A percentile compares a stretch with the other conserved stretches of the same genome.
phyloP scores from a whole-genome alignment of 1,140 invertebrate genomes.

The Trichonephila clavipes region DNA sequence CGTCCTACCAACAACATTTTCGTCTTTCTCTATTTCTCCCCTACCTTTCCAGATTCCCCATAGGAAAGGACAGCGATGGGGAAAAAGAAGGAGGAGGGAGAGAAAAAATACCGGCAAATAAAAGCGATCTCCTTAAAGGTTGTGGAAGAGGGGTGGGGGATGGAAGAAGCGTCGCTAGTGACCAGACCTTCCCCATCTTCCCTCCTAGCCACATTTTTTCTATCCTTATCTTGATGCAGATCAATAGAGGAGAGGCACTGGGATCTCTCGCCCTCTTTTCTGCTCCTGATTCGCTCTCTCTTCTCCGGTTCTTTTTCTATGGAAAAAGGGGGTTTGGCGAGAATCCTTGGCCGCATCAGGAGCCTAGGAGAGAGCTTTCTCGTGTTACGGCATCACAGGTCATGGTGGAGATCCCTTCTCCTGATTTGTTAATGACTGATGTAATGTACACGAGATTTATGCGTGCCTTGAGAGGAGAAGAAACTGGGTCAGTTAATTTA shows the following conservation, averaged over 20 bases:
- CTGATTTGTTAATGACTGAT: constrained; percentile 55
- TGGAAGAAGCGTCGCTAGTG: constrained; percentile 11
- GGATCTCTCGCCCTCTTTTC: not conserved
- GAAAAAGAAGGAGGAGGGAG: not conserved
- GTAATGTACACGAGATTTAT: constrained; percentile 36
- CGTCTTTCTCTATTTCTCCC: constrained; percentile 28
- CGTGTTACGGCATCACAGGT: constrained; percentile 28
- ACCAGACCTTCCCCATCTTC: not conserved
- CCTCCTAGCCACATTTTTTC: constrained; percentile 10
- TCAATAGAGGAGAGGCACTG: constrained; percentile 26
- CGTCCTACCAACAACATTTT: constrained; percentile 46
- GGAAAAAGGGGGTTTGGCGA: not conserved
- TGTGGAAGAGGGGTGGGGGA: not conserved
- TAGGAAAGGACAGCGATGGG: constrained; percentile 3
- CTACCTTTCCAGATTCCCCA: constrained; percentile 29
- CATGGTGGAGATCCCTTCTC: constrained; percentile 17
- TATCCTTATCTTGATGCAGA: not conserved
- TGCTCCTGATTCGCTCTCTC: constrained; percentile 18
- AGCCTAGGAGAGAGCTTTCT: constrained; percentile 24
- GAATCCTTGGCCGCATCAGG: not conserved
- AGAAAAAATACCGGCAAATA: constrained; percentile 7
- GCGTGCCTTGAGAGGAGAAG: not conserved
- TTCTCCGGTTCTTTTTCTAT: constrained; percentile 1
- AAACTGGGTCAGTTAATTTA: constrained; percentile 40
- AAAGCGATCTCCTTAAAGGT: constrained; percentile 44